Evolutionary conservation across 2,797 vertebrate genomes (phyloP).

Genomic region (Phrynocephalus forsythii): DNA sequence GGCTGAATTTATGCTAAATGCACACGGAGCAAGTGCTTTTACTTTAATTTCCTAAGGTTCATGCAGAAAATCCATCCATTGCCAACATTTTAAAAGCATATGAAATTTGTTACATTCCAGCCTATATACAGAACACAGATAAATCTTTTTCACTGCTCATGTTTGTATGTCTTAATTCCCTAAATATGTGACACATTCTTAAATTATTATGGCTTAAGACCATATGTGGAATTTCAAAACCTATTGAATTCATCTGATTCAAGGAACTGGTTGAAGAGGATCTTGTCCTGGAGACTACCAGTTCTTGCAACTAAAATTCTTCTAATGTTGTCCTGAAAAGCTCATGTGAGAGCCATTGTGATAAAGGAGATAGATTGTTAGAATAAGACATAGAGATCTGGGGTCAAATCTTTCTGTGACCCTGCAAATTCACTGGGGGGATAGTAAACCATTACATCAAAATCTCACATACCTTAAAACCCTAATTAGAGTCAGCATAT

Average conservation of each 20-base stretch:
- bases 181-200: slow-evolving; percentile 21
- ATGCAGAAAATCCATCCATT: not conserved
- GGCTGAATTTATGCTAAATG: not conserved
- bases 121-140: not conserved
- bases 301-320: not conserved
- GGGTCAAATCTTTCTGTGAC: too few species aligned
- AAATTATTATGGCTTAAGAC: not conserved
- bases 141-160: not conserved
- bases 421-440: too few species aligned
- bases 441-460: too few species aligned
- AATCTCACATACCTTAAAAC: too few species aligned
- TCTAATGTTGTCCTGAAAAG: not conserved
- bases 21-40: not conserved
- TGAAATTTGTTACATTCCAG: slow-evolving; percentile 11
- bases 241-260: not conserved
- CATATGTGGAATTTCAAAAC: not conserved
- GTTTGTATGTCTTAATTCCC: slow-evolving; percentile 7
- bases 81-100: not conserved
- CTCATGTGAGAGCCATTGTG: too few species aligned
- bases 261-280: not conserved
- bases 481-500: too few species aligned
- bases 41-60: not conserved
- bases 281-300: not conserved
- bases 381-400: too few species aligned
- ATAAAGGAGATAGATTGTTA: too few species aligned